Evolutionary conservation across 2,113 vertebrate species (phyloP).

Genomic region (Neotragus moschatus): DNA sequence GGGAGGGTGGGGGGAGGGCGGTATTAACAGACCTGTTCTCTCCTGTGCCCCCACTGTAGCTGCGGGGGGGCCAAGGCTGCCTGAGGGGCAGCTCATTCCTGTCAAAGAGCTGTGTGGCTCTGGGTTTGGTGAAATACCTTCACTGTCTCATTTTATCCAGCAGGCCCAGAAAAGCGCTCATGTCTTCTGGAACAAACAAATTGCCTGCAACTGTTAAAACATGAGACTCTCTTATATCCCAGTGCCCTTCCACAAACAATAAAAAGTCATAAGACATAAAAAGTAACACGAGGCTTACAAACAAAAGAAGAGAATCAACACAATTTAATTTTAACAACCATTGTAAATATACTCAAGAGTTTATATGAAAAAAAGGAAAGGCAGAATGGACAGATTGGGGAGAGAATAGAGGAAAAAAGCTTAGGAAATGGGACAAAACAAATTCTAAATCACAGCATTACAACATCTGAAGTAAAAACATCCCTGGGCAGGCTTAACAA

Average conservation of each 20-base stretch:
- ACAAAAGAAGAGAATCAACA: rapidly evolving
- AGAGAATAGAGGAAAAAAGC: too few relatives aligned
- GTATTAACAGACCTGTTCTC: rapidly evolving
- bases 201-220: background rate
- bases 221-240: rapidly evolving
- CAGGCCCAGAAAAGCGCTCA: background rate
- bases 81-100: rapidly evolving
- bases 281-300: rapidly evolving
- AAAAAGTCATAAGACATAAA: rapidly evolving
- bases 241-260: rapidly evolving
- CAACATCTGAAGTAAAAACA: background rate
- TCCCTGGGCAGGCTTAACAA: rapidly evolving
- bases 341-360: background rate
- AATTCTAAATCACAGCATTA: background rate
- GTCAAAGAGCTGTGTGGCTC: rapidly evolving
- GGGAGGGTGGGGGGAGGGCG: too few relatives aligned
- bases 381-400: rapidly evolving
- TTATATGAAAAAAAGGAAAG: background rate
- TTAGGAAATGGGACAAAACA: background rate
- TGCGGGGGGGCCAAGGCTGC: rapidly evolving
- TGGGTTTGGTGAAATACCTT: rapidly evolving
- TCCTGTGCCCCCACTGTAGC: rapidly evolving
- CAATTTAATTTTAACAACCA: background rate
- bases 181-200: background rate
- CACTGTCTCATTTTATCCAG: too few relatives aligned